Percentiles rank a stretch among this genome's conserved stretches.
Evolutionary conservation across 2,113 vertebrate genomes (phyloP).

Genomic region (Aleadryas rufinucha): DNA sequence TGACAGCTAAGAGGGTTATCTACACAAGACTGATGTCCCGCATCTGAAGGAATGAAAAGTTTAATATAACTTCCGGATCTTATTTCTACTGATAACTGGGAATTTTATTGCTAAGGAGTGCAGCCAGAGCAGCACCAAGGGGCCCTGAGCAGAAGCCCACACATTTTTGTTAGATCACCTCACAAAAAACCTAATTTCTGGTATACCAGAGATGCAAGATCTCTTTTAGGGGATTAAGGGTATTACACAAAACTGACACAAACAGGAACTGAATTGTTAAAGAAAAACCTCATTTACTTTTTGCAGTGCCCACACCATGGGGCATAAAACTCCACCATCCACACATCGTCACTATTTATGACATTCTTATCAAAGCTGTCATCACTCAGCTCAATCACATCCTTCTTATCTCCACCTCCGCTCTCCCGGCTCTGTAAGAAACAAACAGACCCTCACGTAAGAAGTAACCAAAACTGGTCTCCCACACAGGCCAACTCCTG

Average conservation of each 20-base stretch:
- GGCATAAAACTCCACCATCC: conserved; percentile 97
- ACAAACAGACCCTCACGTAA: neutral
- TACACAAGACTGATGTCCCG: neutral
- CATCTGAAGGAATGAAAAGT: neutral
- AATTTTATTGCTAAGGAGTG: neutral
- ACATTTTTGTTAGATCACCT: neutral
- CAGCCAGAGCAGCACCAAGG: neutral
- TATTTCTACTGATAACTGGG: neutral
- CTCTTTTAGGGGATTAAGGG: neutral
- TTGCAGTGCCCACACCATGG: conserved; percentile 99
- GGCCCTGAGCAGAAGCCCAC: neutral
- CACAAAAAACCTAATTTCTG: neutral
- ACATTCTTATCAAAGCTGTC: conserved; percentile 90
- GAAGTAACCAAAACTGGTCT: neutral
- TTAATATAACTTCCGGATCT: neutral
- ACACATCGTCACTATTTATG: conserved; percentile 81
- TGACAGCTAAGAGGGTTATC: neutral
- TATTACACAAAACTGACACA: neutral
- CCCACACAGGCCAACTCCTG: neutral
- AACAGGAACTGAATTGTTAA: neutral
- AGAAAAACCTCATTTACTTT: conserved; percentile 78
- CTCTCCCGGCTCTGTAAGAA: conserved; percentile 68
- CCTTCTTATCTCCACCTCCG: conserved; percentile 78
- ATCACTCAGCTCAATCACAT: conserved; percentile 90
- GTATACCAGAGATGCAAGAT: neutral